These are phyloP conservation scores for Clusia tigrina DNA, from an alignment of 2,888 invertebrate genomes.

Conservation along the genomic window DNA sequence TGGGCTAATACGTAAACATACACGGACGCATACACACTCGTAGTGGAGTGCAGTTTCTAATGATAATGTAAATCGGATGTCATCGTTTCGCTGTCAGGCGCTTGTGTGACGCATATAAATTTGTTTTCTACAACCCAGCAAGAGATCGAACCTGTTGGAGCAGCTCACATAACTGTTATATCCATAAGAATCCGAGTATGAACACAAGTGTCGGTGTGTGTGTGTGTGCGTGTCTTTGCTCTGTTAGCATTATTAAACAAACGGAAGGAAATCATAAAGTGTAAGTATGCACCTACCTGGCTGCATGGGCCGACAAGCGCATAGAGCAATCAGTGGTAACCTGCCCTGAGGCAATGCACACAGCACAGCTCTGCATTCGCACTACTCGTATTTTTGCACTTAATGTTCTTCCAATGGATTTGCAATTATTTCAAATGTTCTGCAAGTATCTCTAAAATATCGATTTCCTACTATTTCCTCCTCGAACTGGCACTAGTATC, in stretches of 20 bases:
- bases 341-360: too few relatives aligned
- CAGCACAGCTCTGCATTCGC: too few relatives aligned
- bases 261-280: constrained; percentile 59
- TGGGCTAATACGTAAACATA: neutral
- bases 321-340: too few relatives aligned
- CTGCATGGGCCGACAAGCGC: too few relatives aligned
- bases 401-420: neutral
- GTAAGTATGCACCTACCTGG: neutral
- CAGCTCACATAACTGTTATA: too few relatives aligned
- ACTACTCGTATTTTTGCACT: too few relatives aligned
- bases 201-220: constrained; percentile 3
- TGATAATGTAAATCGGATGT: constrained; percentile 63
- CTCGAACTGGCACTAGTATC: too few relatives aligned
- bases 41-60: constrained; percentile 22
- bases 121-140: constrained; percentile 23
- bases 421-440: neutral
- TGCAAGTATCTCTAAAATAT: neutral
- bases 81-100: constrained; percentile 36
- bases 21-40: too few relatives aligned
- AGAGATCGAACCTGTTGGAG: constrained; percentile 47
- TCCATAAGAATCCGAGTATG: constrained; percentile 42
- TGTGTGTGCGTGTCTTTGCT: too few relatives aligned
- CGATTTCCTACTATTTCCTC: neutral
- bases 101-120: constrained; percentile 58
- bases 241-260: too few relatives aligned